Percentiles rank a stretch among this genome's conserved stretches.
Conservation (phyloP, 2,113 vertebrate genomes). For the Ceuthmochares aereus region DNA sequence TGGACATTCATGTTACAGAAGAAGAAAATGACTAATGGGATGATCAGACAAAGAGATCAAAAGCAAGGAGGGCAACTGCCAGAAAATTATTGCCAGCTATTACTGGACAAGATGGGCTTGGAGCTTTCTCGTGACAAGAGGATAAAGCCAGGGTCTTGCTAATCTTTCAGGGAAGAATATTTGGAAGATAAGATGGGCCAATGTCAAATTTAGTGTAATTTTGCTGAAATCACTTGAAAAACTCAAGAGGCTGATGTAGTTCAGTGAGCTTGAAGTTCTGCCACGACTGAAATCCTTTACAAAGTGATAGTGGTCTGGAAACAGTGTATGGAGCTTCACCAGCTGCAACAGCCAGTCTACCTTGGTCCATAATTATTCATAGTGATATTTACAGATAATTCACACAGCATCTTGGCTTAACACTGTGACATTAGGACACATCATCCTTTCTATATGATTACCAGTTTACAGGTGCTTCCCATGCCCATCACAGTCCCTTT, state of each 20-base stretch:
- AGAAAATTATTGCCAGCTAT: conserved; percentile 14
- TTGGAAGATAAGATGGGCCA: background rate
- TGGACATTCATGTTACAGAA: background rate
- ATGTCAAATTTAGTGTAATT: background rate
- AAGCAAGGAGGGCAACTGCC: background rate
- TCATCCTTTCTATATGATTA: background rate
- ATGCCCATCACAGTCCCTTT: background rate
- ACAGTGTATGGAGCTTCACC: background rate
- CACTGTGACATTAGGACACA: rapidly evolving
- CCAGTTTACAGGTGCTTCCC: background rate
- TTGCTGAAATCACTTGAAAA: background rate
- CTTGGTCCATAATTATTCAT: background rate
- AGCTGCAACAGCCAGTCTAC: background rate
- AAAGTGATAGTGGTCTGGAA: background rate
- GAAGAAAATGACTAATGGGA: conserved; percentile 26
- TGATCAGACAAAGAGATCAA: conserved; percentile 34
- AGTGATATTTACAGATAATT: background rate
- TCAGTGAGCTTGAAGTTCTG: background rate
- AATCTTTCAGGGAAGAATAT: background rate
- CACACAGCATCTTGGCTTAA: rapidly evolving
- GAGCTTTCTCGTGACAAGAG: background rate
- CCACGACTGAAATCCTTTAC: background rate
- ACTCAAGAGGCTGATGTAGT: background rate
- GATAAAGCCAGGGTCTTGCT: background rate
- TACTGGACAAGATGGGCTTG: background rate